Evolutionary conservation across 2,113 vertebrate genomes (phyloP).

Genomic region (Dipodomys merriami): DNA sequence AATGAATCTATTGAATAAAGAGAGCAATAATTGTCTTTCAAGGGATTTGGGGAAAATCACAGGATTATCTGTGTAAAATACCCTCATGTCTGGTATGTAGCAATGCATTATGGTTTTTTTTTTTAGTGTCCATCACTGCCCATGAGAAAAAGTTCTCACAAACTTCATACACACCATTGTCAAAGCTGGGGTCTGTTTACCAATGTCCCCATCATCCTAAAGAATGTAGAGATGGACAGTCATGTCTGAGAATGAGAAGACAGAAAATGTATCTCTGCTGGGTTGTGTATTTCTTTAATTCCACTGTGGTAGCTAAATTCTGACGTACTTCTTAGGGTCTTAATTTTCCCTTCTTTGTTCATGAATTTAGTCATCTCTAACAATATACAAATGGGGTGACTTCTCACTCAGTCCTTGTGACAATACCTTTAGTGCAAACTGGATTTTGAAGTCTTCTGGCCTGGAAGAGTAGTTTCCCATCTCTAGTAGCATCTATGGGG

Average conservation of each 20-base stretch:
- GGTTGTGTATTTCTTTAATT: accelerated
- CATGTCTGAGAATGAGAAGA: accelerated
- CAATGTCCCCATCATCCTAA: not conserved
- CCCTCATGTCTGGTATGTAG: too few relatives aligned
- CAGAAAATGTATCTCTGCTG: accelerated
- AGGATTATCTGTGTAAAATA: not conserved
- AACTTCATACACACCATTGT: accelerated
- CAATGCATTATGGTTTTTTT: not conserved
- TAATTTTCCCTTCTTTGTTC: not conserved
- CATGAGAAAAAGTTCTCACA: not conserved
- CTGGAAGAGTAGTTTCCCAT: not conserved
- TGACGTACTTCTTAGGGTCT: not conserved
- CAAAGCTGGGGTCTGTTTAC: not conserved
- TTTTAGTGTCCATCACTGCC: not conserved
- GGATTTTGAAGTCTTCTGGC: not conserved
- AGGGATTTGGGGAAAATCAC: not conserved
- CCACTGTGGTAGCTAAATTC: not conserved
- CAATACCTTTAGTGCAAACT: not conserved
- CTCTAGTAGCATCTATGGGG: accelerated
- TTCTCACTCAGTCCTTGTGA: not conserved
- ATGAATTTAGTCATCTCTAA: not conserved
- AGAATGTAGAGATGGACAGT: accelerated
- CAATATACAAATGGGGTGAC: not conserved
- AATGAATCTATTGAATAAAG: not conserved
- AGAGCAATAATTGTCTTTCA: not conserved